Conservation (phyloP, 64 coral and sea anemone species). For the Pachyseris speciosa region DNA sequence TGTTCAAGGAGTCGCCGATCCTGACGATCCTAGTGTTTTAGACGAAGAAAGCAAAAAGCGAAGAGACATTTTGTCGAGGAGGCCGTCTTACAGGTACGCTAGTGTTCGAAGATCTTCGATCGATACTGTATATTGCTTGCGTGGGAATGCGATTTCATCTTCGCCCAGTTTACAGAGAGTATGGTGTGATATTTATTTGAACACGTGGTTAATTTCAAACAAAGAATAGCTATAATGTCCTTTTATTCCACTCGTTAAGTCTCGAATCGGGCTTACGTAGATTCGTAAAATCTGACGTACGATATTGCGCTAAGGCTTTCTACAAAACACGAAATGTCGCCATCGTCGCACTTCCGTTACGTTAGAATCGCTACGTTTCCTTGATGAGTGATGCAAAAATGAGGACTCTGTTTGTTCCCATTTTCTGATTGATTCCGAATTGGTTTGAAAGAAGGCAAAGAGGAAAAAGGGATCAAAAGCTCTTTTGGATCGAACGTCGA, state of each 20-base stretch:
- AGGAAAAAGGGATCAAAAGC: neutral
- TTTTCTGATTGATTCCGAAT: neutral
- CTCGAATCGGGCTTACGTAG: conserved; percentile 24
- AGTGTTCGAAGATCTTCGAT: neutral
- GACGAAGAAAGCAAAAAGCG: conserved; percentile 98
- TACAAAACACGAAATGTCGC: conserved; percentile 50
- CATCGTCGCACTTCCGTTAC: conserved; percentile 40
- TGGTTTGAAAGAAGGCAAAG: neutral
- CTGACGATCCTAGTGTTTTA: conserved; percentile 72
- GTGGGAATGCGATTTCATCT: conserved; percentile 10
- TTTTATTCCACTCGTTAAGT: conserved; percentile 14
- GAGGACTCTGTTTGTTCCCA: neutral
- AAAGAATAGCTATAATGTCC: conserved; percentile 9
- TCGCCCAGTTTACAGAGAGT: neutral
- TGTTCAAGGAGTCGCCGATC: conserved; percentile 70
- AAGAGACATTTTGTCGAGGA: conserved; percentile 93
- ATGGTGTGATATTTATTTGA: conserved; percentile 33
- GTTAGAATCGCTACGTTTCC: conserved; percentile 6
- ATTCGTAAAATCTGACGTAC: conserved; percentile 67
- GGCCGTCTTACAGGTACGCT: conserved; percentile 93
- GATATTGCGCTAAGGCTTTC: conserved; percentile 69
- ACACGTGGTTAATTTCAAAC: conserved; percentile 4
- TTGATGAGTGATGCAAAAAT: neutral
- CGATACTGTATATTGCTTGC: neutral
- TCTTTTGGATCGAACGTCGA: neutral